These are phyloP conservation scores for Falco peregrinus DNA, from an alignment of 2,797 vertebrate genomes.

Conservation along the genomic window DNA sequence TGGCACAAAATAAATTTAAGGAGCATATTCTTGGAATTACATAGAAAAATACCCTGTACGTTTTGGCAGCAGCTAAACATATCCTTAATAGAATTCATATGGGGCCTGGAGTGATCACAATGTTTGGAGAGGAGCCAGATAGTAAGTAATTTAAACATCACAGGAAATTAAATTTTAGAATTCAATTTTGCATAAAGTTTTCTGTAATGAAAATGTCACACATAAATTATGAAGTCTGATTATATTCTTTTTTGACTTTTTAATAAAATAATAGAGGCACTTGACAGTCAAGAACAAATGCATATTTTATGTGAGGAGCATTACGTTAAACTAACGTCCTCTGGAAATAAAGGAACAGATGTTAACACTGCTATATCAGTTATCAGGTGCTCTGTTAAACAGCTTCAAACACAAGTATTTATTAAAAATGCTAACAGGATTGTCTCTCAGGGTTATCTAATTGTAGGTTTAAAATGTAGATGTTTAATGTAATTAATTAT, in stretches of 20 bases:
- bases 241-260: slow-evolving; percentile 88
- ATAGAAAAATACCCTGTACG: slow-evolving; percentile 76
- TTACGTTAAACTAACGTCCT: slow-evolving; percentile 78
- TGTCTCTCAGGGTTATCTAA: slow-evolving; percentile 83
- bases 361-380: slow-evolving; percentile 83
- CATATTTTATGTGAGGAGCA: slow-evolving; percentile 85
- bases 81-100: slow-evolving; percentile 93
- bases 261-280: slow-evolving; percentile 89
- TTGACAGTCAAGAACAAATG: slow-evolving; percentile 88
- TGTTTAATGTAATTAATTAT: slow-evolving; percentile 83
- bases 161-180: slow-evolving; percentile 99
- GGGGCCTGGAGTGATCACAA: slow-evolving; percentile 87
- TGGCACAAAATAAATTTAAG: slow-evolving; percentile 79
- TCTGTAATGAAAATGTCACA: slow-evolving; percentile 95
- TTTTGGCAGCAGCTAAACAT: slow-evolving; percentile 86
- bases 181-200: slow-evolving; percentile 96
- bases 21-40: slow-evolving; percentile 81
- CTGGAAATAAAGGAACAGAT: slow-evolving; percentile 86
- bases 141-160: slow-evolving; percentile 97
- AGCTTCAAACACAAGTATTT: slow-evolving; percentile 85
- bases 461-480: slow-evolving; percentile 79
- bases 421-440: slow-evolving; percentile 81
- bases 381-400: slow-evolving; percentile 85
- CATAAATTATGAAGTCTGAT: slow-evolving; percentile 95
- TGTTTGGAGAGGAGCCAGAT: slow-evolving; percentile 86